phyloP scores from a whole-genome alignment of 2,797 vertebrate species.

The Meda fulgida region DNA sequence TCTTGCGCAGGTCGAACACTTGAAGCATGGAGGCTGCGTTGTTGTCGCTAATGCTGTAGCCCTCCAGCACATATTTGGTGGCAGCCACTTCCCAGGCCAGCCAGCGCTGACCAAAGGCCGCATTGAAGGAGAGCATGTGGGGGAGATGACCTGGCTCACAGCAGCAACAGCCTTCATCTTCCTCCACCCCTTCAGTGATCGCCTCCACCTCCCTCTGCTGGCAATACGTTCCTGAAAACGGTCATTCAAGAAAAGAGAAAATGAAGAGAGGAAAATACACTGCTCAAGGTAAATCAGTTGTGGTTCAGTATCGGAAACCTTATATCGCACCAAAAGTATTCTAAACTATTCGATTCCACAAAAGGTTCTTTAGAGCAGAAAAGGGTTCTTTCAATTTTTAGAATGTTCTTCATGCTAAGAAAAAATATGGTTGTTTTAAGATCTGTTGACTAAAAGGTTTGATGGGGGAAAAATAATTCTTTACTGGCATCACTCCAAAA shows the following conservation, averaged over 20 bases:
- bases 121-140: constrained; percentile 95
- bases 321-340: background rate
- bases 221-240: constrained; percentile 91
- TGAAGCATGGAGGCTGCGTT: constrained; percentile 99
- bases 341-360: background rate
- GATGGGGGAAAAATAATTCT: background rate
- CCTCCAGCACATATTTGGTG: constrained; percentile 97
- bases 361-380: background rate
- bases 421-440: background rate
- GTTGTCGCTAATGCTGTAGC: constrained; percentile 98
- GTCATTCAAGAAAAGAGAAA: background rate
- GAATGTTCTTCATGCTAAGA: background rate
- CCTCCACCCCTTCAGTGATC: constrained; percentile 98
- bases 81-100: constrained; percentile 98
- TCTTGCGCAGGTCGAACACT: constrained; percentile 97
- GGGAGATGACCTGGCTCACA: constrained; percentile 97
- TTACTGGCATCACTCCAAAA: background rate
- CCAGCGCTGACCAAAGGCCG: constrained; percentile 97
- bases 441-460: background rate
- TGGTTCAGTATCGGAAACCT: background rate
- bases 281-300: background rate
- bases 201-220: constrained; percentile 98
- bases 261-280: background rate
- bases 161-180: constrained; percentile 98
- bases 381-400: background rate